Evolutionary conservation across 2,888 invertebrate genomes (phyloP), one percentile per base, ranked within the genome.

Genomic region (Drosophila kambysellisi): DNA sequence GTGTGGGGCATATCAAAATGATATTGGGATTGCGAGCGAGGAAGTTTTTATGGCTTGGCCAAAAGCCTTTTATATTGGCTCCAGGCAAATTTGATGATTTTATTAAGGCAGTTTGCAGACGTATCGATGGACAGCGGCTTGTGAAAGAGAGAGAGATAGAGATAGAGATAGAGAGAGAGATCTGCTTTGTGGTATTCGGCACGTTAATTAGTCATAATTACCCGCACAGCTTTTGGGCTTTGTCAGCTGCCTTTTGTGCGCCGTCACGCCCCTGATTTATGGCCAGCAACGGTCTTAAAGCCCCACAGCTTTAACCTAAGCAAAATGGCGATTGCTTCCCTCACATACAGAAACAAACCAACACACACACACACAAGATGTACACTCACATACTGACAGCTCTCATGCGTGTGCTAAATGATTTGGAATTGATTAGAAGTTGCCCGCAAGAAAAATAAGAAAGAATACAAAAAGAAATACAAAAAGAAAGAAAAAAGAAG

Each of bases 201-300:
- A 76, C 88, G 86, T 85, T 85, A 85, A 85, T 85, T 85, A 85
- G 85, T 78, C 83, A 88, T 85, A 85, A 85, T 85, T 85, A 85
- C 85, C 87, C 76, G 74, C 81, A 81, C 83, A 83, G 85, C 85
- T 88, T 86, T 88, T 80, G 83, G 82, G 80, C 86, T 83, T 83
- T 84, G 88, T 84, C 71, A 78, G 83, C 77, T 79, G 81, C 79
- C 86, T 85, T 87, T 84, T 83, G 86, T 85, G 85, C 86, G 87
- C 73, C 71, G 88, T 85, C 88, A 85, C 88, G 85, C 86, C 81
- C 59, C 84, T 88, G 88, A 85, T 85, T 85, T 88, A 85, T 85
- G 80, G 66, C 72, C 77, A 61, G 56, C 70, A 77, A 62, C 62
- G 69, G 57, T 74, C 88, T 85, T 88, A 77, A 88, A 88, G 85